Evolutionary conservation across 1,140 invertebrate species (phyloP), one percentile per base, ranked within the genome.

Genomic region (Drosophila kurseongensis): DNA sequence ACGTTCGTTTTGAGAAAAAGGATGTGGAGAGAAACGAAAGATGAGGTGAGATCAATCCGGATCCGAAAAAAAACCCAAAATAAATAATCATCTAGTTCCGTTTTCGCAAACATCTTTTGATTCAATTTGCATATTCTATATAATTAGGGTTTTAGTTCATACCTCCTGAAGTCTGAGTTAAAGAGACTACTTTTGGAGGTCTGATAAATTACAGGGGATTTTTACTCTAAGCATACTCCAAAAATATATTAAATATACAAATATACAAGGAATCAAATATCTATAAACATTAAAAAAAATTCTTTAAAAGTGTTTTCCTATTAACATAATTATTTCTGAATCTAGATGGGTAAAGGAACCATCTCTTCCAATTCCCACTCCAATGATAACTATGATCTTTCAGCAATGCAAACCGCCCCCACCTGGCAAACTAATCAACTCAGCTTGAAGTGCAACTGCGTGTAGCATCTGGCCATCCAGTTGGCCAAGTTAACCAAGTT

Each of bases 401-500:
- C 51, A 40, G 36, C 41, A 57, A 9, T 8, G 27, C 10, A 47
- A 7, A 40, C 35, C 67, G 51, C 67, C 67, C 51, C 51, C 67
- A 57, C 42, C 54, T 69, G 67, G 67, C 65, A 47, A 71, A 71
- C 52, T 58, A 71, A 71, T 71, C 68, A 71, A 71, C 60, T 44
- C 63, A 29, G 41, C 56, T 13, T 10, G 6, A 38, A 50, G 36
- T 16, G 27, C 48, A 14, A 35, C 48, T 35, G 48, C 29, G 5
- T 51, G 29, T 16, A 10, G 48, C 48, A 14, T 14, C 48, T 59
- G 42, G 57, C 57, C 45, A 59, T 48, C 44, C 57, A 40, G 57
- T 59, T 59, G 38, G 32, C 50, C 50, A 51, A 42, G 65, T 51
- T 48, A 29, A 29, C 38, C 50, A 44, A 63, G 38, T 38, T 45